A percentile compares a stretch with the other conserved stretches of the same genome.
phyloP scores from a whole-genome alignment of 2,797 vertebrate species.

The Uromys caudimaculatus region DNA sequence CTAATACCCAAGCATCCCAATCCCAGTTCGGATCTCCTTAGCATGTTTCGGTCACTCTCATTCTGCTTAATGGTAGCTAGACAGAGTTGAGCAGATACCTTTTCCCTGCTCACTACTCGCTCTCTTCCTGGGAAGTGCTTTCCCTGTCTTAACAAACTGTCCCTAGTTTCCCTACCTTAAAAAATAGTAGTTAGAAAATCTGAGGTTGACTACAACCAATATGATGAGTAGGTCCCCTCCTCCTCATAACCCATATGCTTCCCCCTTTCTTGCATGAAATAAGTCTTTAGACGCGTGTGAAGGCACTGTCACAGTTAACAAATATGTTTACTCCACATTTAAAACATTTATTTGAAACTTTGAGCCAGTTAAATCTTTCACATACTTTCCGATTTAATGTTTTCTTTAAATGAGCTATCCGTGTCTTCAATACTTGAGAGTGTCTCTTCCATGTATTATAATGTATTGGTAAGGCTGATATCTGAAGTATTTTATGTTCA shows the following conservation, averaged over 20 bases:
- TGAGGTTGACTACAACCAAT: background rate
- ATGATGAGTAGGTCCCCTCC: background rate
- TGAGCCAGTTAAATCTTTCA: conserved; percentile 37
- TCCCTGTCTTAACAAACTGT: background rate
- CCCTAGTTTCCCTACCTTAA: background rate
- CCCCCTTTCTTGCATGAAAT: conserved; percentile 33
- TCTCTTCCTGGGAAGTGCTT: background rate
- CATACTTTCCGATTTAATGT: background rate
- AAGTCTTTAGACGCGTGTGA: background rate
- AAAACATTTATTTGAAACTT: conserved; percentile 54
- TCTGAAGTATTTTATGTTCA: background rate
- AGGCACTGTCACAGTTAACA: background rate
- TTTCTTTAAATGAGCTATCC: background rate
- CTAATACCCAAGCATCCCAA: conserved; percentile 24
- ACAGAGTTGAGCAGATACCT: background rate
- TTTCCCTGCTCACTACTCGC: background rate
- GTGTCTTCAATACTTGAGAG: background rate
- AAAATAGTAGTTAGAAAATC: background rate
- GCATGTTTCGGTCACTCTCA: background rate
- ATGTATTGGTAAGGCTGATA: background rate
- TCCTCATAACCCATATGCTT: background rate
- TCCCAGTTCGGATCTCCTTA: background rate
- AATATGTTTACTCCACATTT: conserved; percentile 9
- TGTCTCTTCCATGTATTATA: background rate
- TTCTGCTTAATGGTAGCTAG: background rate